Evolutionary conservation across 2,113 vertebrate genomes (phyloP), one percentile per base, ranked within the genome.

Genomic region (Entomyzon cyanotis): DNA sequence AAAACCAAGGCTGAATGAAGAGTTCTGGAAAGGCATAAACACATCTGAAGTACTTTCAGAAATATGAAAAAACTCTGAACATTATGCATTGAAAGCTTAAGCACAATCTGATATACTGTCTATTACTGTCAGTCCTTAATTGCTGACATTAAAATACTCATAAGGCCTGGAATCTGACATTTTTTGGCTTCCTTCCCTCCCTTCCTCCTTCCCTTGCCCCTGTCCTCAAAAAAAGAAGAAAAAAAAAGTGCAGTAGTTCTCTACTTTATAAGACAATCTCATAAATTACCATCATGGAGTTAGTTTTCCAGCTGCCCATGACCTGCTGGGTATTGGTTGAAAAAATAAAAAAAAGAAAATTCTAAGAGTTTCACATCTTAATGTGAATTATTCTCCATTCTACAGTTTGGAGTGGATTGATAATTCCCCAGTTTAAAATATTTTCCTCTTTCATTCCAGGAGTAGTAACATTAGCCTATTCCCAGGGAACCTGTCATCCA

Each of bases 301-400:
- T 93, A 59, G 35, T 74, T 90, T 50, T 90, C 55, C 71, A 88
- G 24, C 50, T 93, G 64, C 39, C 42, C 84, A n/a, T 92, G 62
- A 79, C 62, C 78, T 94, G 53, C 74, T 84, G 31, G n/a, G 37
- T 82, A 68, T 79, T 87, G 59, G 28, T n/a, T 14, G 28, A 4
- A 4, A 69, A 69, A 74, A 46, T n/a, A n/a, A 16, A 44, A 50
- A 39, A 39, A 39, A 39, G 39, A 39, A 39, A 90, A 75, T 52
- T 71, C 41, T 30, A 41, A 47, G 62, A 64, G n/a, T 69, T 95
- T 91, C 25, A 49, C 60, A 69, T 84, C 84, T 84, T 76, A 39
- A 60, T 84, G 65, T 89, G 41, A 95, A 55, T 87, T 53, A 87
- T 91, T 93, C 65, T 89, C 77, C 84, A 73, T 87, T 87, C 90